Conservation (phyloP, 2,113 vertebrate species). For the Brevimyrus niger region DNA sequence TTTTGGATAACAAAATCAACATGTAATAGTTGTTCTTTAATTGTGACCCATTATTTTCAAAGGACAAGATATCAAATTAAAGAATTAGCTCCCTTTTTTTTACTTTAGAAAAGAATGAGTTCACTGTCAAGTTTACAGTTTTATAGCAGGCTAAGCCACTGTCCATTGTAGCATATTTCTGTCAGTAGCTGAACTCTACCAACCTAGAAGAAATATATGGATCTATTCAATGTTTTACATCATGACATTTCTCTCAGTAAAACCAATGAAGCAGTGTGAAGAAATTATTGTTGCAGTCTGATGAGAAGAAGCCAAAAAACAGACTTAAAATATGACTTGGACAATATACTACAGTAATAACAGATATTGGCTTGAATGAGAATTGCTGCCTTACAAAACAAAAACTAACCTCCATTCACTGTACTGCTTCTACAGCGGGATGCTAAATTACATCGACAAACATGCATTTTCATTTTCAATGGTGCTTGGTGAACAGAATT, state of each 20-base stretch:
- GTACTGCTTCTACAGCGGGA: neutral
- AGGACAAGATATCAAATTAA: neutral
- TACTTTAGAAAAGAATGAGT: neutral
- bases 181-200: conserved; percentile 11
- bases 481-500: neutral
- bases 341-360: neutral
- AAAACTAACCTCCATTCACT: neutral
- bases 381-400: neutral
- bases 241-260: conserved; percentile 15
- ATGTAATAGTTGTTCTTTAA: neutral
- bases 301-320: conserved; percentile 16
- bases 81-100: neutral
- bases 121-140: neutral
- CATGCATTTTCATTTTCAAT: neutral
- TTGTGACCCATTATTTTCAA: neutral
- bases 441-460: neutral
- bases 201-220: conserved; percentile 19
- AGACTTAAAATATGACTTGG: neutral
- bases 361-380: neutral
- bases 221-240: conserved; percentile 14
- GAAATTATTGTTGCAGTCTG: neutral
- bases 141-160: neutral
- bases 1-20: neutral
- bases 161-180: conserved; percentile 11
- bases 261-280: conserved; percentile 21